phyloP scores from a whole-genome alignment of 2,797 vertebrate genomes.

The Sarcoramphus papa region DNA sequence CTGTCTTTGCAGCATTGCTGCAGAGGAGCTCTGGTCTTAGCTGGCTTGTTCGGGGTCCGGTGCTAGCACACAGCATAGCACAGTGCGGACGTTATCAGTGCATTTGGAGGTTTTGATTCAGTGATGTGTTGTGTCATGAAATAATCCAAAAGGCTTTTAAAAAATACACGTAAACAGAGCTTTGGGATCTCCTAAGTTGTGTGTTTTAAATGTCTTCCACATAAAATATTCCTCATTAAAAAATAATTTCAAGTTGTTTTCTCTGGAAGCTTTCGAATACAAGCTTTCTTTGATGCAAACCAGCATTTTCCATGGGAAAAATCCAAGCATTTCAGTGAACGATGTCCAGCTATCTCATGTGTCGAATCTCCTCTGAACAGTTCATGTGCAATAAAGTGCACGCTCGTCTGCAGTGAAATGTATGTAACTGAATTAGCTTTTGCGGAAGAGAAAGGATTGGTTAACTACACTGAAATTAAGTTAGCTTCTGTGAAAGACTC shows the following conservation, averaged over 20 bases:
- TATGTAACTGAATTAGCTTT: neutral
- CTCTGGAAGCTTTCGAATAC: neutral
- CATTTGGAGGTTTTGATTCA: neutral
- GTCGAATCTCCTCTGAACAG: neutral
- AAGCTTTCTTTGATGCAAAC: neutral
- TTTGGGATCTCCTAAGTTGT: neutral
- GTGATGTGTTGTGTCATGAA: fast-evolving
- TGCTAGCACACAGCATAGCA: neutral
- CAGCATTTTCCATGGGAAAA: neutral
- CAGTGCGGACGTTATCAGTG: fast-evolving
- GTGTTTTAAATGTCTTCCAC: neutral
- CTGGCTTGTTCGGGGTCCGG: neutral
- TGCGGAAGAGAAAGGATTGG: neutral
- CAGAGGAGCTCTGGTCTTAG: neutral
- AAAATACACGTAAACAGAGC: neutral
- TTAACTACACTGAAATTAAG: neutral
- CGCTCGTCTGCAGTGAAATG: neutral
- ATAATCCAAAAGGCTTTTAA: neutral
- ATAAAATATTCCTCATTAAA: neutral
- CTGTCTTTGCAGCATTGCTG: neutral
- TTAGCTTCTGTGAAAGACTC: neutral
- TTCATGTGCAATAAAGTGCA: neutral
- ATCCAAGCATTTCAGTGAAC: neutral
- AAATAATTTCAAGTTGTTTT: neutral
- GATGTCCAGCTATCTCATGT: neutral